Percentiles rank a stretch among this genome's conserved stretches.
Evolutionary conservation across 2,113 vertebrate species (phyloP).

Genomic region (Syrrhaptes paradoxus): DNA sequence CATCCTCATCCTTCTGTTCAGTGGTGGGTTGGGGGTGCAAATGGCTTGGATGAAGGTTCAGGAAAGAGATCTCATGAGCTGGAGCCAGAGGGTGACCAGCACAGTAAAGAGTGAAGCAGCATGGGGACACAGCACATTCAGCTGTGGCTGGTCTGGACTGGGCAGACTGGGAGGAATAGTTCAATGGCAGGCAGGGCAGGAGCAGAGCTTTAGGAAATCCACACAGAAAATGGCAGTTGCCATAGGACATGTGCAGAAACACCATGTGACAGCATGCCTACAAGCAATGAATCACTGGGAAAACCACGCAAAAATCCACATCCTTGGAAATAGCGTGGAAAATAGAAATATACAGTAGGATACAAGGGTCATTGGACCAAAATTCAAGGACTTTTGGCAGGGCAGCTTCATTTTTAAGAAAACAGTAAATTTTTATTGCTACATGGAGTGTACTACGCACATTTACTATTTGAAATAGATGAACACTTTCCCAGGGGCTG

Average conservation of each 20-base stretch:
- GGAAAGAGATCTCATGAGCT: neutral
- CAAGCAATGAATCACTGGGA: neutral
- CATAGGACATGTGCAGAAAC: neutral
- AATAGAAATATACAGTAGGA: neutral
- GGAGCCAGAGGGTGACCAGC: neutral
- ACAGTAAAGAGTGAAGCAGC: neutral
- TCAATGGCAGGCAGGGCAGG: neutral
- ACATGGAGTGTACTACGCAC: neutral
- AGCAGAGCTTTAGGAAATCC: neutral
- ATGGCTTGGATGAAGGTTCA: neutral
- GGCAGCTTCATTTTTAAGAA: neutral
- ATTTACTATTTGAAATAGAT: neutral
- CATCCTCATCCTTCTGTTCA: neutral
- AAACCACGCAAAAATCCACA: neutral
- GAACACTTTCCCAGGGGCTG: neutral
- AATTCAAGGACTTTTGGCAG: neutral
- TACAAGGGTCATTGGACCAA: no score
- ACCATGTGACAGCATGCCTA: rapidly evolving
- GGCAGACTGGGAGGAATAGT: neutral
- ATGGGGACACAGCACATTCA: neutral
- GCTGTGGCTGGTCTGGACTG: neutral
- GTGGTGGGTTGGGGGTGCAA: neutral
- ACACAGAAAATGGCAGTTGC: neutral
- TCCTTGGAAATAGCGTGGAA: neutral
- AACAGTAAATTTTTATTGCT: neutral